Base-by-base conservation (phyloP, 64 coral and sea anemone genomes). In the Montipora efflorescens region DNA sequence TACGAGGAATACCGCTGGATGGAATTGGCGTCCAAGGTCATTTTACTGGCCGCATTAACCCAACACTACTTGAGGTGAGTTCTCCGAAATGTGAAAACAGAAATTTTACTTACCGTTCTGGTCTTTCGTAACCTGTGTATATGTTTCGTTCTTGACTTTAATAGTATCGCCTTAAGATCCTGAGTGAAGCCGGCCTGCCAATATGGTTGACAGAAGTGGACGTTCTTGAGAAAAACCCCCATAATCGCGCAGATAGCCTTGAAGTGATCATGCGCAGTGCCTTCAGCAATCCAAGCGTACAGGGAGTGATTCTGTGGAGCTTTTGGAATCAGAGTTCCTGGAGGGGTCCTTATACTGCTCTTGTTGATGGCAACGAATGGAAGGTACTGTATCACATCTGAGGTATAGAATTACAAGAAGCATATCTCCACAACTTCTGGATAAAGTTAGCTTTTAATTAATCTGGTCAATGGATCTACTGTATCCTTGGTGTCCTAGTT, bases 201-300 rank as follows among this genome's bases (percentile, higher is more conserved):
- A 92, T 98, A 90, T 98, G 96, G 96, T 25, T 98, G 59, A 98
- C 96, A 36, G 96, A 98, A 86, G 92, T 98, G 0, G 96, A 98
- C 61, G 86, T 98, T 87, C 84, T 98, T n/a, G 90, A 98, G 16
- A 74, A 75, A 59, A 61, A 98, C 28, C 76, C 79, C 2, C 23
- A 51, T 19, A 88, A 92, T 73, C 53, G 96, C 20, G 96, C 96
- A 3, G 90, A 98, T 55, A 89, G 78, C 82, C 83, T 95, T 44
- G 96, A 98, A 70, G 79, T 61, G 36, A 70, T 98, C 49, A 98
- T 98, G 96, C 83, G 96, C 11, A 78, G 74, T 44, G 89, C 96
- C 12, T 98, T 98, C 44, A 95, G 96, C 75, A 93, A 91, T 50
- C 96, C 93, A 13, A 81, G 51, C 15, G 96, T 98, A 3, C 70